A percentile compares a stretch with the other conserved stretches of the same genome.
These are phyloP conservation scores for Nineta flava DNA, from an alignment of 2,888 invertebrate species.

Conservation along the genomic window DNA sequence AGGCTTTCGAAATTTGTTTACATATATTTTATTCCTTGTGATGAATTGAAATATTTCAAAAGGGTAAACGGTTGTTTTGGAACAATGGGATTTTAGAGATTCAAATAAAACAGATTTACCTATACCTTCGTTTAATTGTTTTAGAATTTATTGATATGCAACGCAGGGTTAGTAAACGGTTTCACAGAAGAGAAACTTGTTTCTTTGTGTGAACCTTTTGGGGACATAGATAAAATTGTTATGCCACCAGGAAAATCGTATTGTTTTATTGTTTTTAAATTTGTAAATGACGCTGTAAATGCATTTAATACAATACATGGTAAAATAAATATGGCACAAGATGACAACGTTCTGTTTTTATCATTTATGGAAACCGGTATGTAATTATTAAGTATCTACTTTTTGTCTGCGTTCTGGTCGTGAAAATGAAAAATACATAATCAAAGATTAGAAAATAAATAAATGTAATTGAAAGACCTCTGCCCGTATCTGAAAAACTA, in stretches of 20 bases:
- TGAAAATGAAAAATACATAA: too few relatives aligned
- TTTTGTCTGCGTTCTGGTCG: not conserved
- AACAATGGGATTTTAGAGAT: too few relatives aligned
- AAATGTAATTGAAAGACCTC: too few relatives aligned
- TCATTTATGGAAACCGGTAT: conserved; percentile 44
- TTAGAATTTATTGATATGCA: conserved; percentile 63
- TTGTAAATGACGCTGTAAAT: conserved; percentile 30
- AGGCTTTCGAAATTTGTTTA: too few relatives aligned
- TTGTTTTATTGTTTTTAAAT: conserved; percentile 51
- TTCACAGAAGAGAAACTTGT: conserved; percentile 47
- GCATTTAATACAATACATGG: conserved; percentile 47
- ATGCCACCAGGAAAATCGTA: conserved; percentile 70
- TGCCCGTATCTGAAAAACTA: too few relatives aligned
- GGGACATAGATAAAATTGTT: conserved; percentile 40
- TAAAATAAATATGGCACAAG: conserved; percentile 35
- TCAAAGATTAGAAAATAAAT: too few relatives aligned
- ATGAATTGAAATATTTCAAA: too few relatives aligned
- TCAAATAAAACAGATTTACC: too few relatives aligned
- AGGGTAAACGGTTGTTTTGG: too few relatives aligned
- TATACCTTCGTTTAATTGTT: too few relatives aligned
- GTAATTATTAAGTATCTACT: not conserved
- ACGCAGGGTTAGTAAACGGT: conserved; percentile 74
- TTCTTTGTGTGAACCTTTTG: conserved; percentile 33
- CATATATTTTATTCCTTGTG: too few relatives aligned
- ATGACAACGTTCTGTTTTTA: conserved; percentile 47